Percentiles rank a stretch among this genome's conserved stretches.
Conservation (phyloP, 2,113 vertebrate genomes). For the Paracanthobrama guichenoti region DNA sequence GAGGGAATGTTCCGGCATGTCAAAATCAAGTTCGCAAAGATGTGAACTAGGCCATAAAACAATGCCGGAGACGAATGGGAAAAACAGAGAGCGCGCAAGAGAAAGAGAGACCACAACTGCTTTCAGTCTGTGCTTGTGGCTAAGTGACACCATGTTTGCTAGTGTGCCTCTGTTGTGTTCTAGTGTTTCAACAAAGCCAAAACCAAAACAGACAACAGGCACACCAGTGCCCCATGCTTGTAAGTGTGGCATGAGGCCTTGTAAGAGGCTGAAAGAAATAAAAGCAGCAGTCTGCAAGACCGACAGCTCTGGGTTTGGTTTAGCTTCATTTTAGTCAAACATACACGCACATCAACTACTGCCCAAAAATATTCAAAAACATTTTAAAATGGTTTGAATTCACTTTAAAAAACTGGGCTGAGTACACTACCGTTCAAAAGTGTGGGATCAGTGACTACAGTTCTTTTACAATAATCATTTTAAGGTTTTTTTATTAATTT, state of each 20-base stretch:
- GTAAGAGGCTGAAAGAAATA: conserved; percentile 58
- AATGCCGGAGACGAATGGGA: conserved; percentile 47
- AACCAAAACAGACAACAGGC: conserved; percentile 63
- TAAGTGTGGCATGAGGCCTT: conserved; percentile 49
- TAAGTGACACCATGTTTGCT: conserved; percentile 65
- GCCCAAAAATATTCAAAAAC: not conserved
- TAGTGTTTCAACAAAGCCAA: conserved; percentile 59
- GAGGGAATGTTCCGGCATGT: conserved; percentile 71
- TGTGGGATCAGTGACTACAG: not conserved
- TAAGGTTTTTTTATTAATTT: no score
- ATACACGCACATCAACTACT: not conserved
- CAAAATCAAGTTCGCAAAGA: conserved; percentile 64
- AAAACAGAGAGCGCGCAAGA: conserved; percentile 51
- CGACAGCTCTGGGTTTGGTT: conserved; percentile 45
- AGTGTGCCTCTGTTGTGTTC: conserved; percentile 49
- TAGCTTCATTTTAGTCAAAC: not conserved
- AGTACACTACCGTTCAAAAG: not conserved
- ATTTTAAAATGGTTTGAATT: not conserved
- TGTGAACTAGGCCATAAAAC: conserved; percentile 69
- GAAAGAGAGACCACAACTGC: conserved; percentile 52
- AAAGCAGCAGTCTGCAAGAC: conserved; percentile 58
- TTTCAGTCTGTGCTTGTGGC: conserved; percentile 62
- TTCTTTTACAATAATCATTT: no score
- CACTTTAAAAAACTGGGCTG: not conserved
- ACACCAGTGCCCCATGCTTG: conserved; percentile 49